Evolutionary conservation across 2,888 invertebrate species (phyloP).

Genomic region (Agelastica alni): DNA sequence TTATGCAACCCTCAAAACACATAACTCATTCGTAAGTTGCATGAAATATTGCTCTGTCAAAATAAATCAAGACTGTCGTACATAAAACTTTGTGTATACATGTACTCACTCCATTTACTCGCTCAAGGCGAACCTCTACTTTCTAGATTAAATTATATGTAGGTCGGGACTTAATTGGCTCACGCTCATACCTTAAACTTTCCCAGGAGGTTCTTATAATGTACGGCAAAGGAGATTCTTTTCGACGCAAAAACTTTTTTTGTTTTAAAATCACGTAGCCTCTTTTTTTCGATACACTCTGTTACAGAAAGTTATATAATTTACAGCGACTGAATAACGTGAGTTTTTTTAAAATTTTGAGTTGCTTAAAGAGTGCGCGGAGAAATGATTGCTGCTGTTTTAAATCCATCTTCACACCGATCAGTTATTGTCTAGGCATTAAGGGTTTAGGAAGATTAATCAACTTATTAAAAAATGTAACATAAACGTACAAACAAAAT

Average conservation of each 20-base stretch:
- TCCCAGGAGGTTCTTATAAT: slow-evolving; percentile 21
- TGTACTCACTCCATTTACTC: slow-evolving; percentile 24
- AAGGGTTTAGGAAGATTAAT: too few relatives aligned
- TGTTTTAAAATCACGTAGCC: slow-evolving; percentile 13
- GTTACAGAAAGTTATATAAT: not conserved
- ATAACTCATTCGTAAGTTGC: slow-evolving; percentile 26
- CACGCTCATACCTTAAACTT: slow-evolving; percentile 25
- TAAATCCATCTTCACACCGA: too few relatives aligned
- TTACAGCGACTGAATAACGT: not conserved
- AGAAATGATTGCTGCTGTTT: too few relatives aligned
- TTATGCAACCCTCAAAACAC: slow-evolving; percentile 28
- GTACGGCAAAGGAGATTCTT: slow-evolving; percentile 3
- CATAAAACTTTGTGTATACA: slow-evolving; percentile 20
- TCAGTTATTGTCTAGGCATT: too few relatives aligned
- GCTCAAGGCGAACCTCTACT: slow-evolving; percentile 19
- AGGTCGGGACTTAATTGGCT: slow-evolving; percentile 30
- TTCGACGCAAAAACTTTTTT: slow-evolving; percentile 10
- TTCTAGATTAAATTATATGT: slow-evolving; percentile 30
- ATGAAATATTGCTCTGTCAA: slow-evolving; percentile 29
- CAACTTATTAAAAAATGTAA: too few relatives aligned
- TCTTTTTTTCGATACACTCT: not conserved
- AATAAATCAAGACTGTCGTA: slow-evolving; percentile 27
- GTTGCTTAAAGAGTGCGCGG: not conserved
- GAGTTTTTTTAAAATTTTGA: not conserved
- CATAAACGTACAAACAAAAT: too few relatives aligned